phyloP scores from a whole-genome alignment of 2,797 vertebrate genomes.

The Lindbergichthys nudifrons region DNA sequence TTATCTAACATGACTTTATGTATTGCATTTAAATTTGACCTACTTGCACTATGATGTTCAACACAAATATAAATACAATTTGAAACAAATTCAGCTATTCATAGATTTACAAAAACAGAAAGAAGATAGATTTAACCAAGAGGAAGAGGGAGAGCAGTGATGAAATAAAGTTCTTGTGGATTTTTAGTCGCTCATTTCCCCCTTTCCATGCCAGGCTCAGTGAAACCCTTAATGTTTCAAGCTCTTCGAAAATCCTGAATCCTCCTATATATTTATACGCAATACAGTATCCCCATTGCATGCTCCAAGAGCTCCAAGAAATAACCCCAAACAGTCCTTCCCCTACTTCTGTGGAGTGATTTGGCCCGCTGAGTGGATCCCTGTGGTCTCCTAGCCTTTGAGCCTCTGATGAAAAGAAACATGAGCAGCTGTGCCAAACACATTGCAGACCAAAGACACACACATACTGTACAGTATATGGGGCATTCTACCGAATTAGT shows the following conservation, averaged over 20 bases:
- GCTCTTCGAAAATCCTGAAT: conserved; percentile 5
- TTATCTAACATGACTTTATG: too few relatives aligned
- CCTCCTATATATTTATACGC: conserved; percentile 29
- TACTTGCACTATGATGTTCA: too few relatives aligned
- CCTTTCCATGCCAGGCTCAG: neutral
- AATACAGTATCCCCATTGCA: conserved; percentile 43
- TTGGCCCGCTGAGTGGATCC: conserved; percentile 53
- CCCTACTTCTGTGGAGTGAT: conserved; percentile 50
- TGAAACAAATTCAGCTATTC: too few relatives aligned
- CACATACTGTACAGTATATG: neutral
- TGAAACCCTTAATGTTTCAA: neutral
- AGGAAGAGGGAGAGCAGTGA: neutral
- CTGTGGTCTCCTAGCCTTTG: conserved; percentile 51
- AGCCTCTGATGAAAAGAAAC: conserved; percentile 59
- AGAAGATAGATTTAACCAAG: neutral
- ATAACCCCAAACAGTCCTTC: conserved; percentile 50
- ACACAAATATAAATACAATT: too few relatives aligned
- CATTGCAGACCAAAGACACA: conserved; percentile 3
- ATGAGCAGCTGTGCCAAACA: conserved; percentile 30
- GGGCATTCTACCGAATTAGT: too few relatives aligned
- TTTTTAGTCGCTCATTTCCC: neutral
- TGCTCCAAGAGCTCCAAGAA: conserved; percentile 39
- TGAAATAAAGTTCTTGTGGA: neutral
- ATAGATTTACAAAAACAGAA: neutral
- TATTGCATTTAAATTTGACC: too few relatives aligned